A percentile compares a stretch with the other conserved stretches of the same genome.
phyloP scores from a whole-genome alignment of 2,888 invertebrate species.

The Amorpha juglandis region DNA sequence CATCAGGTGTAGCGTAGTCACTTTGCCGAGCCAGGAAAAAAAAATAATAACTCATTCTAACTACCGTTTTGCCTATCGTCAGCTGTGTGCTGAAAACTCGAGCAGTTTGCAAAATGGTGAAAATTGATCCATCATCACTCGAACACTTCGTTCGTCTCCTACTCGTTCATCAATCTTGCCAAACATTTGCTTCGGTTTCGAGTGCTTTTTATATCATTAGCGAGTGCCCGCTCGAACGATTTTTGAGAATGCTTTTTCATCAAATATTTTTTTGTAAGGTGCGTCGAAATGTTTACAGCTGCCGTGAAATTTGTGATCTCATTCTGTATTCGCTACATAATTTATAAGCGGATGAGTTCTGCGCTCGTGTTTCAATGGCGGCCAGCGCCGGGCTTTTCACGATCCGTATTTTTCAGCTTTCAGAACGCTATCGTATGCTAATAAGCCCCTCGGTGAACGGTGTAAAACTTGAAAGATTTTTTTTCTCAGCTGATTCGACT shows the following conservation, averaged over 20 bases:
- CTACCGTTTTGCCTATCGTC: background rate
- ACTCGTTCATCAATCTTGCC: conserved; percentile 20
- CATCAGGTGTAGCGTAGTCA: too few relatives aligned
- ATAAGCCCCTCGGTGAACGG: conserved; percentile 59
- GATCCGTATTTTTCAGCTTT: conserved; percentile 65
- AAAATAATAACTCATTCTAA: background rate
- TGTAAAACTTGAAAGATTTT: conserved; percentile 48
- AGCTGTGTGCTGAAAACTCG: background rate
- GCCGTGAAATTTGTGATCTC: conserved; percentile 51
- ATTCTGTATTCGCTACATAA: conserved; percentile 62
- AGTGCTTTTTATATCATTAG: conserved; percentile 24
- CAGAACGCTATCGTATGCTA: conserved; percentile 67
- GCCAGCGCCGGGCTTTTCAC: conserved; percentile 54
- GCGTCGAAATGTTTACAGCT: conserved; percentile 45
- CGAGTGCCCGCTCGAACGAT: conserved; percentile 19
- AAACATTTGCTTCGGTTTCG: conserved; percentile 17
- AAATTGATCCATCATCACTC: conserved; percentile 26
- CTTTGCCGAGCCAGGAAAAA: too few relatives aligned
- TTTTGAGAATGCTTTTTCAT: conserved; percentile 32
- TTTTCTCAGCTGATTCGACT: conserved; percentile 31
- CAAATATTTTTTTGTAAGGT: conserved; percentile 31
- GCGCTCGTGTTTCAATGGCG: conserved; percentile 62
- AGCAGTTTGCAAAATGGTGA: background rate
- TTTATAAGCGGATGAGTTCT: conserved; percentile 67
- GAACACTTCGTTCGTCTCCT: conserved; percentile 19